phyloP scores from a whole-genome alignment of 2,888 invertebrate genomes.

The Drosophila neonasuta region DNA sequence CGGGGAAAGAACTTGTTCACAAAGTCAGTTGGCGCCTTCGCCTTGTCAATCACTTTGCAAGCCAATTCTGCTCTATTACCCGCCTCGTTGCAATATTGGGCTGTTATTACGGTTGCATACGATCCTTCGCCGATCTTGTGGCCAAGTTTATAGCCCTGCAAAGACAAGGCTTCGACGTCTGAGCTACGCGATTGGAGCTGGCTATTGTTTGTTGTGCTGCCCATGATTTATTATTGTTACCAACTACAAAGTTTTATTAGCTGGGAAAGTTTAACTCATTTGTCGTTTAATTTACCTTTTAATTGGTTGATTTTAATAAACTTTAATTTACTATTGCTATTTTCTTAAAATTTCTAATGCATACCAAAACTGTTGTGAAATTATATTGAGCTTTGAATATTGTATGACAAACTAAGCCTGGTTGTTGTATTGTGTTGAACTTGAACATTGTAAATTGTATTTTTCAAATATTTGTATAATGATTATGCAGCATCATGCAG shows the following conservation, averaged over 20 bases:
- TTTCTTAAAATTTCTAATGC: conserved; percentile 28
- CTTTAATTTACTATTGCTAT: conserved; percentile 31
- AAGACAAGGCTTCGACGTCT: conserved; percentile 91
- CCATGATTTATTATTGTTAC: conserved; percentile 49
- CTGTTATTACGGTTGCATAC: conserved; percentile 94
- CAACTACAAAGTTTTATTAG: background rate
- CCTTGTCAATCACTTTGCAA: conserved; percentile 95
- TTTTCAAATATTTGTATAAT: background rate
- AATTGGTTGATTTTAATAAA: conserved; percentile 27
- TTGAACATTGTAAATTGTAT: background rate
- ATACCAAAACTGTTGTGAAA: conserved; percentile 33
- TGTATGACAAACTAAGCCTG: conserved; percentile 4
- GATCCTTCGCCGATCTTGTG: conserved; percentile 95
- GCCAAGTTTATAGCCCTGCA: conserved; percentile 90
- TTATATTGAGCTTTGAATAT: background rate
- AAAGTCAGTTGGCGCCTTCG: conserved; percentile 93
- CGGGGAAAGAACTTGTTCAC: conserved; percentile 95
- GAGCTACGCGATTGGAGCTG: conserved; percentile 86
- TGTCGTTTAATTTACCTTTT: conserved; percentile 22
- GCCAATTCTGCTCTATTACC: conserved; percentile 87
- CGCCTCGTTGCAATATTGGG: conserved; percentile 88
- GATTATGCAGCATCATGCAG: background rate
- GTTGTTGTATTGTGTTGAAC: conserved; percentile 6
- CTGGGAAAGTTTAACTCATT: background rate
- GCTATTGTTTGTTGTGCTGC: conserved; percentile 49